Base-by-base conservation (phyloP, 2,888 invertebrate genomes). In the Escarpia spicata region DNA sequence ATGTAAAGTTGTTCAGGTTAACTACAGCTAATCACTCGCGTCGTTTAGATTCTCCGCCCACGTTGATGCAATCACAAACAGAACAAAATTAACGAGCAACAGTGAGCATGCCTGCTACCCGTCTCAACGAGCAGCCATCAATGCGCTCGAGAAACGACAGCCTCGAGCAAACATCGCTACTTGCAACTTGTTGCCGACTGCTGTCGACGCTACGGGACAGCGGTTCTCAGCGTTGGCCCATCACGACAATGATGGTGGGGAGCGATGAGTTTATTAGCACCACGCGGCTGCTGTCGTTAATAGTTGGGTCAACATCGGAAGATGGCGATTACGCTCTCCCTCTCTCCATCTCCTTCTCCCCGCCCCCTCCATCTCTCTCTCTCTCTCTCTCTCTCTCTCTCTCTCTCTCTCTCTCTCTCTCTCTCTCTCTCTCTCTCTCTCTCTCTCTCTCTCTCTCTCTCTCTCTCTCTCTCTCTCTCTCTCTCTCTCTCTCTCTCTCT, bases 41-140 rank as follows among this genome's bases (percentile, higher is more conserved):
- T 75, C 75, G 75, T n/a, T 75, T 75, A n/a, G 75, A 19, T 75
- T 15, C 75, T 75, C 75, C n/a, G 75, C 26, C 75, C 75, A 75
- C 75, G 75, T 26, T 6, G 75, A n/a, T 19, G 26, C 75, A 75
- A 75, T 75, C 75, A 4, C n/a, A 75, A 19, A 75, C 19, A 26
- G n/a, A 1, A 26, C 75, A 26, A 26, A 75, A 75, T 75, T 75
- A 75, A 75, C 75, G 75, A 75, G 75, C 75, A 26, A n/a, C 75
- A 75, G 75, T 75, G 75, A 75, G 75, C 75, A 75, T 75, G 75
- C 75, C 75, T 75, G 75, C 75, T 75, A 75, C 75, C 75, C 75
- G 75, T 75, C 75, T 75, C 75, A 75, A 75, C 75, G 75, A 75
- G 75, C 60, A 75, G 19, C 75, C 75, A 75, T 75, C 75, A 75